Conservation (phyloP, 1,140 invertebrate species). For the Charaxes varanes region DNA sequence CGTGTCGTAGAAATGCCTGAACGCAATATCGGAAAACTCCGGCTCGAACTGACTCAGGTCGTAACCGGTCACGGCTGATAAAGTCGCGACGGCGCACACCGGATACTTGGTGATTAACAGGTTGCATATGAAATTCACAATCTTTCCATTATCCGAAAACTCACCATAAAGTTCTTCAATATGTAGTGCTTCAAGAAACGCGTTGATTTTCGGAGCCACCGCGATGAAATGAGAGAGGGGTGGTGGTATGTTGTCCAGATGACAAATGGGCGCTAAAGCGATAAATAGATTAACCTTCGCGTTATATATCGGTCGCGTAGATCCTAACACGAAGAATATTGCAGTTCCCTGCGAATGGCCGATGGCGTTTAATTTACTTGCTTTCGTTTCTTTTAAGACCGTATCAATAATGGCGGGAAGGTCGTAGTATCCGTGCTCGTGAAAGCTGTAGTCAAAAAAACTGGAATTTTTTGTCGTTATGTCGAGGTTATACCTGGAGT, state of each 20-base stretch:
- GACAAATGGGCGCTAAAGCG: slow-evolving; percentile 24
- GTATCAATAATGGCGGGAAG: slow-evolving; percentile 80
- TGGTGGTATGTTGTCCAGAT: slow-evolving; percentile 11
- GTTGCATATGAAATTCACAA: neutral
- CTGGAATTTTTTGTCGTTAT: slow-evolving; percentile 46
- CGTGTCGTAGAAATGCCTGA: slow-evolving; percentile 16
- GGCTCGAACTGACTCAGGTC: slow-evolving; percentile 21
- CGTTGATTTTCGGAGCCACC: slow-evolving; percentile 6
- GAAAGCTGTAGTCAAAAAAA: slow-evolving; percentile 77
- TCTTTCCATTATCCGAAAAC: neutral
- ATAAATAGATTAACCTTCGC: slow-evolving; percentile 44
- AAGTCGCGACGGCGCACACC: slow-evolving; percentile 2
- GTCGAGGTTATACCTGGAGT: slow-evolving; percentile 75
- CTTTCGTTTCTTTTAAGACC: slow-evolving; percentile 66
- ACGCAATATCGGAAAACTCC: slow-evolving; percentile 2
- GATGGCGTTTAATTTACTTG: slow-evolving; percentile 61
- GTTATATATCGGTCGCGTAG: slow-evolving; percentile 69
- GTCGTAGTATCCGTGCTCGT: slow-evolving; percentile 78
- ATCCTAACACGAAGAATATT: slow-evolving; percentile 70
- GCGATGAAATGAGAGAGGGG: slow-evolving; percentile 2
- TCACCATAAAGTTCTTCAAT: neutral
- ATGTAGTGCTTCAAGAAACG: neutral
- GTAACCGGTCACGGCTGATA: slow-evolving; percentile 16
- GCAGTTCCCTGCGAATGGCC: slow-evolving; percentile 75
- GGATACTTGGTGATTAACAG: slow-evolving; percentile 7